These are phyloP conservation scores for Porites divaricata DNA, from an alignment of 92 coral and sea anemone species.

Conservation along the genomic window DNA sequence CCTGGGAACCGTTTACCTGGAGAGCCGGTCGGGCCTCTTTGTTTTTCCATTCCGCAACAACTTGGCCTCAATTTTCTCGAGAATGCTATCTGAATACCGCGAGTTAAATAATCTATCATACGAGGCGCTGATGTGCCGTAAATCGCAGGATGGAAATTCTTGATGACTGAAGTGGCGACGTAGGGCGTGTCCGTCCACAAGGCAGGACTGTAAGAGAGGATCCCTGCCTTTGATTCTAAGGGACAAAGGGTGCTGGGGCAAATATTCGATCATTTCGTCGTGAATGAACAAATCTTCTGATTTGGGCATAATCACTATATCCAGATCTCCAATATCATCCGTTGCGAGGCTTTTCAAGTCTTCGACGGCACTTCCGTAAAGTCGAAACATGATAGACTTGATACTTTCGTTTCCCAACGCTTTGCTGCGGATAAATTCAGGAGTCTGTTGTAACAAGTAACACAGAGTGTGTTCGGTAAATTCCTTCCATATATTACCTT, in stretches of 20 bases:
- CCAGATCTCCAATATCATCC: conserved; percentile 66
- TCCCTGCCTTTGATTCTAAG: conserved; percentile 61
- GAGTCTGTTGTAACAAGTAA: background rate
- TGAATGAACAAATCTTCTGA: conserved; percentile 44
- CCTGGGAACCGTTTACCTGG: background rate
- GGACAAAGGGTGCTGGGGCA: conserved; percentile 20
- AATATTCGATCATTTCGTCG: conserved; percentile 58
- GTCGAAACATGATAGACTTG: conserved; percentile 7
- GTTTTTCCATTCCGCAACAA: background rate
- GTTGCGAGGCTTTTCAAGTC: conserved; percentile 48
- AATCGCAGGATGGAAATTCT: conserved; percentile 56
- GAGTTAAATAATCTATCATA: background rate
- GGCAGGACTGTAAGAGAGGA: conserved; percentile 53
- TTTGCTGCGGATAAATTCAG: background rate
- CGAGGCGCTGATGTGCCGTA: conserved; percentile 36
- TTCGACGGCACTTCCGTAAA: conserved; percentile 68
- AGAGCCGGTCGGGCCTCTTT: background rate
- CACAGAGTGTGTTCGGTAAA: background rate
- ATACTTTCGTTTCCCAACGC: background rate
- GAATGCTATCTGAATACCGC: background rate
- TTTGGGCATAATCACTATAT: conserved; percentile 57
- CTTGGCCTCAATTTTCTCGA: background rate
- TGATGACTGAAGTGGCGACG: conserved; percentile 62
- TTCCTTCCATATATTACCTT: conserved; percentile 20
- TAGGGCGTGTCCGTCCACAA: conserved; percentile 44